Evolutionary conservation across 2,797 vertebrate species (phyloP).

Genomic region (Danio aesculapii): DNA sequence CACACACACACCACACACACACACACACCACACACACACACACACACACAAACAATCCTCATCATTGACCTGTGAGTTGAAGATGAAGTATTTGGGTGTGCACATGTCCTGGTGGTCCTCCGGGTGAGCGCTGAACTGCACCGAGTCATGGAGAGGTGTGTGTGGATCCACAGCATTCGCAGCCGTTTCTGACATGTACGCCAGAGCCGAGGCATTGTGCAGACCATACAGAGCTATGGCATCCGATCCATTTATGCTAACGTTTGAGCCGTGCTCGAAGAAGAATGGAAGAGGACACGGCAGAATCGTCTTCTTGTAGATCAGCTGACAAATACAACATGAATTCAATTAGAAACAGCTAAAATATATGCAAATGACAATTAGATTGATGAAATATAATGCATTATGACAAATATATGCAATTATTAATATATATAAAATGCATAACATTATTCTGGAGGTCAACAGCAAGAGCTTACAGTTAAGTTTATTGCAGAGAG

Average conservation of each 20-base stretch:
- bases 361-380: too few relatives aligned
- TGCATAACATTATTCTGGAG: too few relatives aligned
- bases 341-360: not conserved
- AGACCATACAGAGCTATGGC: conserved; percentile 71
- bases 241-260: conserved; percentile 81
- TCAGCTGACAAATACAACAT: conserved; percentile 78
- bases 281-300: conserved; percentile 90
- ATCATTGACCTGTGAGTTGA: conserved; percentile 90
- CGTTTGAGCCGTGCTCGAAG: conserved; percentile 76
- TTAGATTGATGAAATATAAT: too few relatives aligned
- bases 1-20: too few relatives aligned
- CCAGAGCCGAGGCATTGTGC: conserved; percentile 76
- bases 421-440: too few relatives aligned
- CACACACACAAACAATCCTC: not conserved
- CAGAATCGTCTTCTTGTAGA: conserved; percentile 95
- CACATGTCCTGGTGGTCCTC: conserved; percentile 83
- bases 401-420: too few relatives aligned
- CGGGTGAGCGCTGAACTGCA: conserved; percentile 79
- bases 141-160: conserved; percentile 56
- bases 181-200: conserved; percentile 82
- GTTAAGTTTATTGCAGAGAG: too few relatives aligned
- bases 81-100: conserved; percentile 92
- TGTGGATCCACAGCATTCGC: conserved; percentile 69
- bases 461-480: too few relatives aligned
- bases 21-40: not conserved